Evolutionary conservation across 30 jellyfish, hydroid and myxozoan species (phyloP).

Genomic region (Aurelia sp.): DNA sequence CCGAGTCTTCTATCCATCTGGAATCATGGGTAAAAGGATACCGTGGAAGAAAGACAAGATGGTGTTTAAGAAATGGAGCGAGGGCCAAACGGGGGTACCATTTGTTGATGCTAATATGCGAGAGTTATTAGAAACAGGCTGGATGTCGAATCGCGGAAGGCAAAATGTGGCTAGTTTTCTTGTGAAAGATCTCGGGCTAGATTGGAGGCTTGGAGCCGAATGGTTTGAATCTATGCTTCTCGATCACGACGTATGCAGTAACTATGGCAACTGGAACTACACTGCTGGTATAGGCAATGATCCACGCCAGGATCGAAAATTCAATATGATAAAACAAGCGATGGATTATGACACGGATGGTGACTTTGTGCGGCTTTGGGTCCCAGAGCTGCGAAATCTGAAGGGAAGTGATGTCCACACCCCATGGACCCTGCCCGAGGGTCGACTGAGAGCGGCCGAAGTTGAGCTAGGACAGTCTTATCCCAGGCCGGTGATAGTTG

Average conservation of each 20-base stretch:
- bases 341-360: slow-evolving; percentile 78
- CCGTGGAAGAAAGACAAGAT: slow-evolving; percentile 62
- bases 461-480: slow-evolving; percentile 35
- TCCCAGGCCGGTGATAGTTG: slow-evolving; percentile 67
- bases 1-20: slow-evolving; percentile 49
- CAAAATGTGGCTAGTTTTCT: slow-evolving; percentile 82
- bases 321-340: slow-evolving; percentile 76
- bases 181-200: slow-evolving; percentile 72
- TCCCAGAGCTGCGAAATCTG: slow-evolving; percentile 55
- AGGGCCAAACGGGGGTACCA: slow-evolving; percentile 81
- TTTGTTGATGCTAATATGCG: slow-evolving; percentile 87
- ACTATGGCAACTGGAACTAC: slow-evolving; percentile 87
- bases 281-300: slow-evolving; percentile 86
- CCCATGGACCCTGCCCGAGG: slow-evolving; percentile 67
- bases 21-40: slow-evolving; percentile 66
- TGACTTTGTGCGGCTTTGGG: slow-evolving; percentile 67
- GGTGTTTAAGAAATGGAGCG: slow-evolving; percentile 70
- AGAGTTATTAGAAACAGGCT: slow-evolving; percentile 68
- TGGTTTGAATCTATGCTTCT: slow-evolving; percentile 82
- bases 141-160: slow-evolving; percentile 88
- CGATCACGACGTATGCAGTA: slow-evolving; percentile 83
- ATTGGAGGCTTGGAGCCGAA: slow-evolving; percentile 91
- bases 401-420: slow-evolving; percentile 36
- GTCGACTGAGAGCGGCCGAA: slow-evolving; percentile 15
- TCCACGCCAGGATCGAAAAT: slow-evolving; percentile 77